Evolutionary conservation across 30 jellyfish, hydroid and myxozoan genomes (phyloP).

Genomic region (Nemopilema nomurai): DNA sequence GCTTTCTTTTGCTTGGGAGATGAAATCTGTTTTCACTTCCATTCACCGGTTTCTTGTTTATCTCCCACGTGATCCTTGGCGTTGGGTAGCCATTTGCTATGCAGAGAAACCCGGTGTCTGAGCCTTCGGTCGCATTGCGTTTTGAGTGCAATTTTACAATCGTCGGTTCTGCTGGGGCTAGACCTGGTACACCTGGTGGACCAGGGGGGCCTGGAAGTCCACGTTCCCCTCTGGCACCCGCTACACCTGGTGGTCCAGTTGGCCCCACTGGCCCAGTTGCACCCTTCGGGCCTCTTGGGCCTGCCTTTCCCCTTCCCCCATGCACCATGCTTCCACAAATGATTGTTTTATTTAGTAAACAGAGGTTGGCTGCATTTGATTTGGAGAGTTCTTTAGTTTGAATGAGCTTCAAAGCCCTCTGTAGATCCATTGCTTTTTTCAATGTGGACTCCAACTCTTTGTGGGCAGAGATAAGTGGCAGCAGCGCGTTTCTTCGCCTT

Average conservation of each 20-base stretch:
- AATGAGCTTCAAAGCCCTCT: neutral
- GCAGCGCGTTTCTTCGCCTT: neutral
- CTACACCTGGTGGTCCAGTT: slow-evolving; percentile 4
- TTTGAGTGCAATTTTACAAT: neutral
- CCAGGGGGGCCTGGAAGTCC: slow-evolving; percentile 29
- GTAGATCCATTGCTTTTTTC: neutral
- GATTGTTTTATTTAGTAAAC: neutral
- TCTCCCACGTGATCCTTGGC: slow-evolving; percentile 6
- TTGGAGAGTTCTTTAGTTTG: neutral
- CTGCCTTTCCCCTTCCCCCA: slow-evolving; percentile 12
- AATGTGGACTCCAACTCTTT: neutral
- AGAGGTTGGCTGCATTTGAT: neutral
- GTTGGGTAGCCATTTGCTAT: neutral
- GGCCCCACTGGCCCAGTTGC: slow-evolving; percentile 9
- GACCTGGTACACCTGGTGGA: slow-evolving; percentile 33
- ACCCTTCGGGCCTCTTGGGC: slow-evolving; percentile 7
- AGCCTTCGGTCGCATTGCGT: neutral
- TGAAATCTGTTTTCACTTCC: neutral
- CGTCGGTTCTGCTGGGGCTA: neutral
- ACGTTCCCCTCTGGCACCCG: slow-evolving; percentile 3
- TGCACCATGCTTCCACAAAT: neutral
- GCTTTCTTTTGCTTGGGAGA: neutral
- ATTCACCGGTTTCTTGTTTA: neutral
- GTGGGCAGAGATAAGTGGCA: neutral
- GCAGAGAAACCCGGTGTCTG: neutral